These are phyloP conservation scores for Slavum lentiscoides DNA, from an alignment of 2,888 invertebrate species.

Conservation along the genomic window DNA sequence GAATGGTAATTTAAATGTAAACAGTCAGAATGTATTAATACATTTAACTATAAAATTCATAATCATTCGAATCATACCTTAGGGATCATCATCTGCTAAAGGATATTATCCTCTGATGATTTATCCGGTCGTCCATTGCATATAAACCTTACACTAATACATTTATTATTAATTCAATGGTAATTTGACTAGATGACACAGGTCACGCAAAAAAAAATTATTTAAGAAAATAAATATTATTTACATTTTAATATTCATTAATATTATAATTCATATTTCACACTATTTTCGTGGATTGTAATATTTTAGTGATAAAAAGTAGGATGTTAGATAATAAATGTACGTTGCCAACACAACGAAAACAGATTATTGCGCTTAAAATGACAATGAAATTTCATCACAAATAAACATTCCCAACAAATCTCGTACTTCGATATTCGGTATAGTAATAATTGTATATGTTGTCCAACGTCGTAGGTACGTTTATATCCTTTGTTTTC, in stretches of 20 bases:
- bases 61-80: conserved; percentile 64
- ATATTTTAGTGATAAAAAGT: conserved; percentile 35
- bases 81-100: conserved; percentile 88
- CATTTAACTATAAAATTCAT: not conserved
- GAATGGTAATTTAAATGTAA: conserved; percentile 55
- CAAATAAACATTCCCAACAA: not conserved
- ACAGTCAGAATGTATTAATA: not conserved
- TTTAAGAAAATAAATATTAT: not conserved
- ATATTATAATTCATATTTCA: not conserved
- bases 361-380: conserved; percentile 6
- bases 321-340: conserved; percentile 4
- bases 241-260: not conserved
- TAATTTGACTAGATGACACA: not conserved
- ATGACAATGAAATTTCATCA: conserved; percentile 22
- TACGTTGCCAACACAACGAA: conserved; percentile 35
- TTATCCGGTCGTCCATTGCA: conserved; percentile 26
- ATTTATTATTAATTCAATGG: not conserved
- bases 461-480: not conserved
- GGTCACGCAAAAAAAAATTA: not conserved
- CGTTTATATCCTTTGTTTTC: not conserved
- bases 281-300: not conserved
- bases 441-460: not conserved
- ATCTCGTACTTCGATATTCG: not conserved
- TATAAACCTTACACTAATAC: conserved; percentile 1
- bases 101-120: conserved; percentile 67